Base-by-base conservation (phyloP, 2,113 vertebrate species). In the Misgurnus anguillicaudatus region DNA sequence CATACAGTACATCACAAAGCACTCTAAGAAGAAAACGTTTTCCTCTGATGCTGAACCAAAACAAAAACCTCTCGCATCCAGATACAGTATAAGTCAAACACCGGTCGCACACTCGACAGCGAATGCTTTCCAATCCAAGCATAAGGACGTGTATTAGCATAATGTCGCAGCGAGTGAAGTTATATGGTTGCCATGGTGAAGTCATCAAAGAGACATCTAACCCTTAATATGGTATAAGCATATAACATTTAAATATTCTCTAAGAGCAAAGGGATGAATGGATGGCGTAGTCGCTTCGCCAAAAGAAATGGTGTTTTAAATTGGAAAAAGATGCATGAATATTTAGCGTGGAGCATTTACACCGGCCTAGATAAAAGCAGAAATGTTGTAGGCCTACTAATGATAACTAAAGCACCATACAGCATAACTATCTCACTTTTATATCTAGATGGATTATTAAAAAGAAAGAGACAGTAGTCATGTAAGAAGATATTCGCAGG, bases 181-280 rank as follows among this genome's bases (percentile, higher is more conserved):
- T 75, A 75, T 17, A 61, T 41, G 5, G 72, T 75, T 75, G 72
- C 58, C 31, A 75, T 75, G 72, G 72, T 36, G 57, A 75, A 62
- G 72, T 19, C 58, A 75, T 75, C 72, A 47, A 60, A 75, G 57
- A 75, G 72, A 75, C 72, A 75, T 47, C 21, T 10, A 47, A 42
- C 19, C 72, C 57, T 36, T 75, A 62, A 75, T 75, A 60, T 75
- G 58, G 41, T 61, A 62, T 47, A 19, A 75, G 58, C 19, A 75
- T 47, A 62, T 62, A 47, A 75, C 57, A 75, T 75, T 75, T 62
- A 62, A 57, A 75, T 75, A 62, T 60, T 75, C 57, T 75, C 19
- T 62, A 31, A 17, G 71, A 61, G 55, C 19, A 21, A 31, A 11
- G n/a, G 58, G 19, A 53, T 38, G n/a, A 21, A n/a, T 10, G 42